phyloP scores from a whole-genome alignment of 2,113 vertebrate species.

The Menidia beryllina region DNA sequence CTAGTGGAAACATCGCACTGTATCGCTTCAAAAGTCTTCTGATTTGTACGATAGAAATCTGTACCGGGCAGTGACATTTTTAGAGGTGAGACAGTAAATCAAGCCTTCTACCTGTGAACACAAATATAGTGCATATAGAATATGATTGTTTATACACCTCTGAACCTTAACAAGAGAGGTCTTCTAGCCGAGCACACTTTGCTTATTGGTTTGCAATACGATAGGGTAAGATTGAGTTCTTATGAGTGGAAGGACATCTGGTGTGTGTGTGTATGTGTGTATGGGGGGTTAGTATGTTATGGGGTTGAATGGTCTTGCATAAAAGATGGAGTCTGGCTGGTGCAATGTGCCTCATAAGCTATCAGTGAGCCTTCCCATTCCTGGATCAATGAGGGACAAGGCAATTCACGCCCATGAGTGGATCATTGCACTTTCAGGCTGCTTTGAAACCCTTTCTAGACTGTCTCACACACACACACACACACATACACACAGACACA shows the following conservation, averaged over 20 bases:
- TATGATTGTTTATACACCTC: constrained; percentile 39
- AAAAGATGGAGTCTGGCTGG: constrained; percentile 36
- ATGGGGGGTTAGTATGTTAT: constrained; percentile 37
- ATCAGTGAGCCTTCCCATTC: constrained; percentile 35
- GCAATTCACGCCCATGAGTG: constrained; percentile 66
- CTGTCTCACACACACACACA: not conserved
- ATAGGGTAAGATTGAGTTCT: constrained; percentile 32
- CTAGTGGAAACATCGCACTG: not conserved
- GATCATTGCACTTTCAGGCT: constrained; percentile 61
- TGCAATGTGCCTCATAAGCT: constrained; percentile 63
- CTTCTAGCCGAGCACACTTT: constrained; percentile 21
- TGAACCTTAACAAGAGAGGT: constrained; percentile 20
- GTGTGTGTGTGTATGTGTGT: too few species aligned
- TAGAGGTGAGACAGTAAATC: constrained; percentile 42
- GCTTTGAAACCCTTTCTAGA: constrained; percentile 39
- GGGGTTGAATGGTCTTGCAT: constrained; percentile 56
- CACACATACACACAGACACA: not conserved
- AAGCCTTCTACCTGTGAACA: constrained; percentile 35
- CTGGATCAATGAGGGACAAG: constrained; percentile 71
- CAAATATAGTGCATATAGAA: constrained; percentile 22
- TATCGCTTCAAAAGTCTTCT: constrained; percentile 2
- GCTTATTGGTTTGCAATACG: constrained; percentile 43
- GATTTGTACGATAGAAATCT: constrained; percentile 14
- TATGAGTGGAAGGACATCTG: constrained; percentile 38
- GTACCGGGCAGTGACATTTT: constrained; percentile 48